Evolutionary conservation across 2,113 vertebrate species (phyloP), one percentile per base, ranked within the genome.

Genomic region (Tenebrosternarchus preto): DNA sequence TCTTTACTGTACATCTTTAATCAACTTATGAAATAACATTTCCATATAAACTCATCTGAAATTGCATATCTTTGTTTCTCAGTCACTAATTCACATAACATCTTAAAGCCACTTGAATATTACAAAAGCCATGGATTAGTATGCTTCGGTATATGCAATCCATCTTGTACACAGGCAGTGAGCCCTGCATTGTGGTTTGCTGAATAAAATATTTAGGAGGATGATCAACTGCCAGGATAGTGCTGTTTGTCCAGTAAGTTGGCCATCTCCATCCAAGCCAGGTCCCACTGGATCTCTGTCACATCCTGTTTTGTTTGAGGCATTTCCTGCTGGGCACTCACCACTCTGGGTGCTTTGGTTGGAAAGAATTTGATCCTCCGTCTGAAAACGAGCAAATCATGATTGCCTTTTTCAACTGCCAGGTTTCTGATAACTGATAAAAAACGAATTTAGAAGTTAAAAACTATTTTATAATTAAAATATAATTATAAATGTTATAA

Each of bases 241-340:
- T 76, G 73, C 31, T 70, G 60, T 24, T 80, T 82, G 22, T 77
- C 67, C 39, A 85, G 59, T 77, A 85, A 50, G 77, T 82, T 85
- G 76, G 87, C 86, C 91, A 91, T 93, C 85, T 93, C 92, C 89
- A 92, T 90, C 92, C 92, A 93, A 55, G 90, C 90, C 68, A 93
- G 81, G 78, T 92, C 90, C 92, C 92, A 93, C 82, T 93, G 91
- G 81, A 92, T 88, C 64, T 93, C 91, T 1, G 91, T 91, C 16
- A 57, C 85, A 0, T 93, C 92, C 84, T 90, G 90, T 64, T 90
- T 92, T 56, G 91, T 93, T 2, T 27, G 87, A 77, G 92, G 91
- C 76, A 86, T 82, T 36, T 68, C 85, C 76, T 76, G 76, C 9
- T 66, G 75, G 16, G 86, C 74, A 15, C 67, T 11, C 0, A 82